Evolutionary conservation across 1,140 invertebrate species (phyloP).

Genomic region (Seison nebaliae): DNA sequence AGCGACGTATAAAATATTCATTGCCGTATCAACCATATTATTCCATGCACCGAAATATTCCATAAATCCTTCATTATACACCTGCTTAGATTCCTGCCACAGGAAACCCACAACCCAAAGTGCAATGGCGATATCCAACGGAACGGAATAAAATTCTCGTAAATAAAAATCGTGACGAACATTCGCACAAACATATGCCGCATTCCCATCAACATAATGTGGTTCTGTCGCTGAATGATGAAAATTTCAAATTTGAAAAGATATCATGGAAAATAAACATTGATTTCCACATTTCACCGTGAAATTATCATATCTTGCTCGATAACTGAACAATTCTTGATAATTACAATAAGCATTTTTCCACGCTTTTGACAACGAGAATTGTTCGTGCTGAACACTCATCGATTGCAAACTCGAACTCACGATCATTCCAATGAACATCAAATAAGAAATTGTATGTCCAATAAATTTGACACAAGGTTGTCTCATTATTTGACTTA

Average conservation of each 20-base stretch:
- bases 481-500: conserved; percentile 18
- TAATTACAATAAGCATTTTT: neutral
- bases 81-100: conserved; percentile 23
- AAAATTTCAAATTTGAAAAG: neutral
- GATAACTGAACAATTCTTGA: no score
- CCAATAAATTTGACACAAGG: conserved; percentile 25
- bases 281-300: neutral
- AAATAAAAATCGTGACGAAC: neutral
- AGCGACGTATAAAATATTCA: conserved; percentile 21
- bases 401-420: conserved; percentile 14
- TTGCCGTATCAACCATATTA: conserved; percentile 21
- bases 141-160: neutral
- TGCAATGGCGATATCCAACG: conserved; percentile 4
- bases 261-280: neutral
- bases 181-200: neutral
- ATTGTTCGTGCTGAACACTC: no score
- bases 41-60: conserved; percentile 23
- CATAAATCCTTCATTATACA: conserved; percentile 19
- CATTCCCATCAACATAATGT: neutral
- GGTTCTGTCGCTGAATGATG: neutral
- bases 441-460: conserved; percentile 35
- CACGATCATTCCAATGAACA: conserved; percentile 37
- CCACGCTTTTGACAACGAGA: neutral
- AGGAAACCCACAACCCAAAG: conserved; percentile 17
- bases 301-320: no score